phyloP scores from a whole-genome alignment of 2,113 vertebrate genomes.

The Calonectris borealis region DNA sequence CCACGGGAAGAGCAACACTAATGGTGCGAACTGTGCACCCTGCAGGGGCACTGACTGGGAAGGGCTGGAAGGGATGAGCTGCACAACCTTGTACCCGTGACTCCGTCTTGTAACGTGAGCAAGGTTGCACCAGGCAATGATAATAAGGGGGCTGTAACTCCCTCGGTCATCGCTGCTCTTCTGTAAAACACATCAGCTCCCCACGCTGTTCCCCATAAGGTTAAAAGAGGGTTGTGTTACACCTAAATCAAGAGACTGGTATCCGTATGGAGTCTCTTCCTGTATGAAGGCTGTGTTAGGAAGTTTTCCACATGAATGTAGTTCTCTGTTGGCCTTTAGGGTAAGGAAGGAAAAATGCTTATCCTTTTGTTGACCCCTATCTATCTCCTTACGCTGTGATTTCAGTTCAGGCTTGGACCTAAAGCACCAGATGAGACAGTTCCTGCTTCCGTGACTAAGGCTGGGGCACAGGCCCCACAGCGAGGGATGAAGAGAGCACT shows the following conservation, averaged over 20 bases:
- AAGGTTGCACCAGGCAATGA: neutral
- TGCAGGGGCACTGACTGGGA: accelerated
- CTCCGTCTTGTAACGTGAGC: neutral
- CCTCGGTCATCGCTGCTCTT: neutral
- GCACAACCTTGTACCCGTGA: neutral
- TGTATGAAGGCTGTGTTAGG: neutral
- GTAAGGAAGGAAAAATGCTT: neutral
- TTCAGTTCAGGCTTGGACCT: neutral
- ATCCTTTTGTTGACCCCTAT: neutral
- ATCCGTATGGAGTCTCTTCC: neutral
- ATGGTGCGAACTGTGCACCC: neutral
- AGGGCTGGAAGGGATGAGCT: neutral
- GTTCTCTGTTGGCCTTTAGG: neutral
- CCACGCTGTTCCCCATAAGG: neutral
- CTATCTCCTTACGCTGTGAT: neutral
- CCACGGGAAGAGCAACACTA: neutral
- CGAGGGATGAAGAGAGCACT: neutral
- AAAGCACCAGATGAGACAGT: neutral
- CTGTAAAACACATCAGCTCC: neutral
- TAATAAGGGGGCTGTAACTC: neutral
- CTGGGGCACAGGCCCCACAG: neutral
- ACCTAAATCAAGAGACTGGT: neutral
- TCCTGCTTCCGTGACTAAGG: neutral
- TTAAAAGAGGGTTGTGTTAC: neutral
- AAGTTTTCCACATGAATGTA: neutral